phyloP scores from a whole-genome alignment of 2,797 vertebrate species.

The Alectoris magna region DNA sequence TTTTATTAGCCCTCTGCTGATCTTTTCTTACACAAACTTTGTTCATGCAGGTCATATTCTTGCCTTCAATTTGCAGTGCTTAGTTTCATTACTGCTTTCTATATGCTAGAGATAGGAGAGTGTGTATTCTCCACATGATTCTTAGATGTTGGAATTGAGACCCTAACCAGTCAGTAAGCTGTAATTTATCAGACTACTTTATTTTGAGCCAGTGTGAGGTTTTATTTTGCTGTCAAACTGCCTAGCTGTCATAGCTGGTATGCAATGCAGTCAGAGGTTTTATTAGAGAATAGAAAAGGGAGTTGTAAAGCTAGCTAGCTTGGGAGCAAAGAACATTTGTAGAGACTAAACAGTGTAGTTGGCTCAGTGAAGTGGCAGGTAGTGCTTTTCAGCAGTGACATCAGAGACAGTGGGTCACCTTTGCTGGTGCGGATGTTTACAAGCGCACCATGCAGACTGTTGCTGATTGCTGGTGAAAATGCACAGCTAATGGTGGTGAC shows the following conservation, averaged over 20 bases:
- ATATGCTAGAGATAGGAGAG: neutral
- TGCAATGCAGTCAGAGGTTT: neutral
- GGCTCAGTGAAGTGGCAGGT: no score
- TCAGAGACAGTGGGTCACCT: no score
- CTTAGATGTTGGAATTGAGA: neutral
- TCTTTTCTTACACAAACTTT: neutral
- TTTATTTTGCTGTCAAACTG: neutral
- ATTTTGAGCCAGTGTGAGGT: neutral
- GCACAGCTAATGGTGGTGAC: no score
- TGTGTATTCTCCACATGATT: neutral
- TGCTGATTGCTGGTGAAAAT: no score
- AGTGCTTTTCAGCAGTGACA: no score
- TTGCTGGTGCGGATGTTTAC: no score
- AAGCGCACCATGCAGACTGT: no score
- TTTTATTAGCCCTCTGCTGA: neutral
- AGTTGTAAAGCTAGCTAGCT: neutral
- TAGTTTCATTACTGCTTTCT: neutral
- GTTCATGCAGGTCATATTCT: neutral
- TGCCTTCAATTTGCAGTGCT: neutral
- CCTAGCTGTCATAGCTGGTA: neutral
- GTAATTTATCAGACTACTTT: neutral
- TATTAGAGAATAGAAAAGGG: neutral
- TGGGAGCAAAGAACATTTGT: neutral
- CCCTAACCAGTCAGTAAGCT: neutral
- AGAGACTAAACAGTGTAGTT: no score